A percentile compares a stretch with the other conserved stretches of the same genome.
Conservation (phyloP, 2,888 invertebrate species). For the Anthophora plumipes region DNA sequence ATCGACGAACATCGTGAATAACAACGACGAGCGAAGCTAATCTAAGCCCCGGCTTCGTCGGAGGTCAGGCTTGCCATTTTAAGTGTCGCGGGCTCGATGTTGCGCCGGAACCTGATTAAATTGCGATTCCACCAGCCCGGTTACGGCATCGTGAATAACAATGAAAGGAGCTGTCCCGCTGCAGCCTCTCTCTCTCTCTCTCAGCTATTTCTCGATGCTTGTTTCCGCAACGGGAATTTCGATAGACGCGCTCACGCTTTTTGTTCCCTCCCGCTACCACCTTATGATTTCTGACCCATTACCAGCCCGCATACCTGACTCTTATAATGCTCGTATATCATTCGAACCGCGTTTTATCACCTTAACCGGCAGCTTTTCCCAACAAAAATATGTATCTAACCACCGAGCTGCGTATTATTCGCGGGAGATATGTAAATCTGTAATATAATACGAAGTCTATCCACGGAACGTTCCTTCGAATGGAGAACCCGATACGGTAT, state of each 20-base stretch:
- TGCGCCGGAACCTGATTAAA: constrained; percentile 76
- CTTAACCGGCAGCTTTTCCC: constrained; percentile 50
- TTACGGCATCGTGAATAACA: constrained; percentile 75
- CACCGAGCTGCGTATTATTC: constrained; percentile 55
- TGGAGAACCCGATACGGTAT: constrained; percentile 42
- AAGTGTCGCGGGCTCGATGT: constrained; percentile 72
- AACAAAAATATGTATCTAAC: constrained; percentile 56
- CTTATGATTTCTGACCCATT: constrained; percentile 58
- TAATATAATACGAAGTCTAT: constrained; percentile 57
- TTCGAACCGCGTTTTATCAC: constrained; percentile 53
- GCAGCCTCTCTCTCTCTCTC: background rate
- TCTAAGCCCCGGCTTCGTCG: constrained; percentile 64
- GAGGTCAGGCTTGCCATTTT: constrained; percentile 77
- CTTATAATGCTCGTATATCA: constrained; percentile 50
- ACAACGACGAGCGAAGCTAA: constrained; percentile 76
- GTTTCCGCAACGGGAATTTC: constrained; percentile 38
- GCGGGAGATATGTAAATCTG: constrained; percentile 57
- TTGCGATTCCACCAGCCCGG: constrained; percentile 71
- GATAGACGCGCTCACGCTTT: constrained; percentile 36
- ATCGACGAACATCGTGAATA: constrained; percentile 76
- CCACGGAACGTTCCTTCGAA: constrained; percentile 47
- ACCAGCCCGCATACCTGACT: constrained; percentile 39
- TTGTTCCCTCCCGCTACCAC: constrained; percentile 10
- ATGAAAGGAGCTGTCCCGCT: constrained; percentile 64
- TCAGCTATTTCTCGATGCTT: constrained; percentile 1